Base-by-base conservation (phyloP, 2,797 vertebrate species). In the Hypotaenidia philippensis region DNA sequence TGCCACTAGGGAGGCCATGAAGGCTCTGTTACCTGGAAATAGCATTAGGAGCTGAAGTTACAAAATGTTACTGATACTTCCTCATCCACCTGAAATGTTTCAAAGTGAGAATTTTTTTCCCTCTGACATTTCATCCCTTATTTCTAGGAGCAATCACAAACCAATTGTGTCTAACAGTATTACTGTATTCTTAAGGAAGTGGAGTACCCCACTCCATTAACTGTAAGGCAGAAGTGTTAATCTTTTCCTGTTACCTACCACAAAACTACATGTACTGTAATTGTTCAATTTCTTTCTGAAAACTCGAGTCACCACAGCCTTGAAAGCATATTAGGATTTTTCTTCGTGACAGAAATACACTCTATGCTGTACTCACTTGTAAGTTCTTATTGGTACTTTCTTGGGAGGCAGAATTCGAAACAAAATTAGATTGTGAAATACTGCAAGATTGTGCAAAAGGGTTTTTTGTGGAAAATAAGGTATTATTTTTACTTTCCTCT, bases 281-380 rank as follows among this genome's bases (percentile, higher is more conserved):
- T 93, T 92, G 85, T 86, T 94, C 75, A 3, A 56, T 97, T 95
- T 90, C 53, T 94, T 95, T 89, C 90, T 7, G 11, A 71, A 92
- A 91, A 69, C 31, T 87, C 65, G 84, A 93, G 81, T 85, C 32
- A 50, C 59, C 81, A 60, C 63, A 69, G 41, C 41, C 63, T 82
- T 84, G 72, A 78, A 87, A 96, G 38, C 50, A 26, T 53, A 50
- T 84, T 90, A 93, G 82, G 31, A 76, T 92, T 95, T 96, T 96
- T 95, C 84, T 81, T 87, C 78, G 44, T 94, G 95, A 55, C 74
- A 93, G 89, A 96, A 97, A 94, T 94, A 96, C 82, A 68, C 64
- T 89, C 92, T 94, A 36, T 89, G 34, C 38, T 61, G 26, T 94
- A 82, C 44, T 94, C 31, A 90, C 59, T 66, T 90, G 47, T 87